A percentile compares a stretch with the other conserved stretches of the same genome.
Conservation (phyloP, 2,797 vertebrate genomes). For the Hydrolagus colliei region DNA sequence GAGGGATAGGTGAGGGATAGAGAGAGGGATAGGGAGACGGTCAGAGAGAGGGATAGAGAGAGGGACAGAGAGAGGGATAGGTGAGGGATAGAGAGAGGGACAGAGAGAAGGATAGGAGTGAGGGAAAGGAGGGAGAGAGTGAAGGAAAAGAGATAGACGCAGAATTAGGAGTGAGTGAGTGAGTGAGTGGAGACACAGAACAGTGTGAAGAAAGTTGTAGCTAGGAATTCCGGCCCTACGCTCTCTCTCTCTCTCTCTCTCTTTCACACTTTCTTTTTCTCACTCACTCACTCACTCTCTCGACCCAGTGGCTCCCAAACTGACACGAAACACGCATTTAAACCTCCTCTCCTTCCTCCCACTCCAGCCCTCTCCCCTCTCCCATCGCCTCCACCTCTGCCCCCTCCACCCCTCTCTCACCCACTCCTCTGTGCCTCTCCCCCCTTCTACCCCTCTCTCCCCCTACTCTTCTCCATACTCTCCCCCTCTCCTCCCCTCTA, state of each 20-base stretch:
- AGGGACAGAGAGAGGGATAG: too few relatives aligned
- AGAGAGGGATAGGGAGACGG: constrained; percentile 38
- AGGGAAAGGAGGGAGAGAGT: not conserved
- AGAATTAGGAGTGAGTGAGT: not conserved
- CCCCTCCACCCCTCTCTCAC: too few relatives aligned
- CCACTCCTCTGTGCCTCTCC: too few relatives aligned
- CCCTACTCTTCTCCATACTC: constrained; percentile 32
- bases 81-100: too few relatives aligned
- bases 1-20: constrained; percentile 36
- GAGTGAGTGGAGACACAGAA: not conserved
- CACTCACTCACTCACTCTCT: too few relatives aligned
- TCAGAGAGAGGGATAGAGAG: constrained; percentile 37
- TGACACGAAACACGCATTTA: constrained; percentile 32
- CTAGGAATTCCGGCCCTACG: too few relatives aligned
- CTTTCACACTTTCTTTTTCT: too few relatives aligned
- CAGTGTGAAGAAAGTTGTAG: too few relatives aligned
- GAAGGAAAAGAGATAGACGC: not conserved
- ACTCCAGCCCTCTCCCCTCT: too few relatives aligned
- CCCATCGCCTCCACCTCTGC: too few relatives aligned
- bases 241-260: too few relatives aligned
- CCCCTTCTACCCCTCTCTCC: not conserved
- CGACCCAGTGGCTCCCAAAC: constrained; percentile 36
- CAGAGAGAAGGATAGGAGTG: not conserved
- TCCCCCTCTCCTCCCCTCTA: too few relatives aligned
- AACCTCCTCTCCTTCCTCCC: constrained; percentile 29